Evolutionary conservation across 2,797 vertebrate species (phyloP).

Genomic region (Xenopus petersii): DNA sequence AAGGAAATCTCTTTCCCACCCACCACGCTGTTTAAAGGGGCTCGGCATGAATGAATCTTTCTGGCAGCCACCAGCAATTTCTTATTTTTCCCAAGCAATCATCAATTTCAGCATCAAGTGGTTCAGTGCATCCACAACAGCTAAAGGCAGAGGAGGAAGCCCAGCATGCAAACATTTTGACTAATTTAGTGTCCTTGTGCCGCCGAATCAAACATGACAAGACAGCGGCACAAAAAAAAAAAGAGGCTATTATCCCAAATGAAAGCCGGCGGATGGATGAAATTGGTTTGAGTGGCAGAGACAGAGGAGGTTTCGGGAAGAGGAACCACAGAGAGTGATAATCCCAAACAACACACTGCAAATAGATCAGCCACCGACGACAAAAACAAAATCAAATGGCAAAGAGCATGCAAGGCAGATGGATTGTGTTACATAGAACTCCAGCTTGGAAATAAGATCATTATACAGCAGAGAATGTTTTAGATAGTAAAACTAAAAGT

Average conservation of each 20-base stretch:
- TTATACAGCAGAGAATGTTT: neutral
- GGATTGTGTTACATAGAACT: neutral
- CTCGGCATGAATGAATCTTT: conserved; percentile 57
- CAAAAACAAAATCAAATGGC: neutral
- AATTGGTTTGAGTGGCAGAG: conserved; percentile 65
- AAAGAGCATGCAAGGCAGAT: neutral
- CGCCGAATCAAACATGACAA: conserved; percentile 69
- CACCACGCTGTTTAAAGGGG: conserved; percentile 52
- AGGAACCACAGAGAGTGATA: conserved; percentile 53
- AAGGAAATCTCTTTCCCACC: conserved; percentile 55
- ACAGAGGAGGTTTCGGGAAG: conserved; percentile 55
- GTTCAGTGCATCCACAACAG: conserved; percentile 55
- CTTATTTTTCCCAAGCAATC: conserved; percentile 63
- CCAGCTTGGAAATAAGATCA: neutral
- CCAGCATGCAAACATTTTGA: conserved; percentile 63
- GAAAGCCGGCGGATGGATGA: conserved; percentile 60
- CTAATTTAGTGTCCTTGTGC: conserved; percentile 72
- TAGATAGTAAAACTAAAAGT: no score
- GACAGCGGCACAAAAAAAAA: conserved; percentile 55
- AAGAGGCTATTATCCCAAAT: conserved; percentile 68
- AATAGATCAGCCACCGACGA: conserved; percentile 4
- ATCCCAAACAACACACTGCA: conserved; percentile 42
- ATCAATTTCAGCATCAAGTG: conserved; percentile 67
- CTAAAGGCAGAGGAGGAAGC: conserved; percentile 55
- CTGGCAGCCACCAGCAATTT: conserved; percentile 58